Conservation (phyloP, 2,888 invertebrate species). For the Theretra japonica region DNA sequence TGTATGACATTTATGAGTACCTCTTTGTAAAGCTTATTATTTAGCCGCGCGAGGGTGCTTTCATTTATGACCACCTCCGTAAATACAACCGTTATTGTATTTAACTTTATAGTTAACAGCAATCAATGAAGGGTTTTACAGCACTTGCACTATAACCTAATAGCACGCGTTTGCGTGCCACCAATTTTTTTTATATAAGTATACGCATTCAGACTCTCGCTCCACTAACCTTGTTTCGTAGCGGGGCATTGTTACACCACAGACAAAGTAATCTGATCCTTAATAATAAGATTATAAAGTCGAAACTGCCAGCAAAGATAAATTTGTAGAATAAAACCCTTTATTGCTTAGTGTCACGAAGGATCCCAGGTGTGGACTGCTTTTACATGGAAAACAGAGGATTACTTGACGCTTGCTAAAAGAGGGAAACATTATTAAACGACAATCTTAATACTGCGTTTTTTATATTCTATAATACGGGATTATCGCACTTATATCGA, state of each 20-base stretch:
- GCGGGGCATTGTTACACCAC: conserved; percentile 39
- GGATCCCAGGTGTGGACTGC: conserved; percentile 79
- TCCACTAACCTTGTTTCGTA: conserved; percentile 71
- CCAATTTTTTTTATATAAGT: conserved; percentile 61
- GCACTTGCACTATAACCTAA: conserved; percentile 42
- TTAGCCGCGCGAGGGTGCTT: too few species aligned
- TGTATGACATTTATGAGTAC: too few species aligned
- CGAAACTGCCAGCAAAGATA: conserved; percentile 36
- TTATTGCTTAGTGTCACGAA: conserved; percentile 79
- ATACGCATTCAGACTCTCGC: conserved; percentile 74
- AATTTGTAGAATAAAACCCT: conserved; percentile 54
- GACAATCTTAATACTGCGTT: conserved; percentile 45
- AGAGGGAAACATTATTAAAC: conserved; percentile 59
- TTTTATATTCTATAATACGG: conserved; percentile 32
- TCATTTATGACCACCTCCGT: too few species aligned
- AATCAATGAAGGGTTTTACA: conserved; percentile 27
- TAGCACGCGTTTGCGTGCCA: conserved; percentile 71
- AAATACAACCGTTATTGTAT: too few species aligned
- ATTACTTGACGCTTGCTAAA: conserved; percentile 69
- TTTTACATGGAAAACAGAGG: conserved; percentile 72
- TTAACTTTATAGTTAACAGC: conserved; percentile 17
- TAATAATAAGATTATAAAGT: conserved; percentile 45
- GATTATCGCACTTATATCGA: conserved; percentile 40
- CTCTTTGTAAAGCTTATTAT: too few species aligned
- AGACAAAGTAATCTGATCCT: conserved; percentile 40